Base-by-base conservation (phyloP, 2,113 vertebrate species). In the Glaucomys volans region DNA sequence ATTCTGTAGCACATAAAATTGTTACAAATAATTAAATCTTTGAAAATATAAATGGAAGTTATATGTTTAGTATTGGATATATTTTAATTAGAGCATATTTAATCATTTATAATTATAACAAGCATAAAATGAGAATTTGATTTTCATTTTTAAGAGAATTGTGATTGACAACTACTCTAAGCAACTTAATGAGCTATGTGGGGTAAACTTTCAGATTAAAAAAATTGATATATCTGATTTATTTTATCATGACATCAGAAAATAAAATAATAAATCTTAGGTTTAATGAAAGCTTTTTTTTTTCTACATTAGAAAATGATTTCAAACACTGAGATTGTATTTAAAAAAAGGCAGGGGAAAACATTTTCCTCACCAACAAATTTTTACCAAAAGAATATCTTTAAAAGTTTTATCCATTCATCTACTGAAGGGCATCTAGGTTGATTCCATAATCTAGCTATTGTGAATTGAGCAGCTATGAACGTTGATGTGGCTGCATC, bases 101-200 rank as follows among this genome's bases (percentile, higher is more conserved):
- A 71, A 83, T 30, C 12, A 72, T 64, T 74, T 79, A 37, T 85
- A 88, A 75, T 47, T 87, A 26, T 54, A 77, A 77, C 82, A 96
- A 90, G 1, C 42, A 79, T 71, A 79, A 91, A 59, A 59, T 64
- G 91, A 79, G 5, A 83, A 66, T 57, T 92, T n/a, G 42, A 26
- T 37, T 50, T 44, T 71, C 50, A 69, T 52, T 82, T 69, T 72
- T 40, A 32, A 40, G 13, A 82, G 16, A 74, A 18, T 64, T 42
- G 16, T 69, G 10, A 9, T 83, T 89, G 44, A 79, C 13, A 91
- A 14, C 14, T 74, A 79, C 28, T 82, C 16, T 79, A 96, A 52
- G 76, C 0, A 84, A 67, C 2, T 95, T 67, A 37, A 13, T 50
- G 22, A 95, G 12, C 42, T 11, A 77, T 47, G 11, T 8, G 74